phyloP scores from a whole-genome alignment of 2,113 vertebrate genomes.

The Pitta sordida region DNA sequence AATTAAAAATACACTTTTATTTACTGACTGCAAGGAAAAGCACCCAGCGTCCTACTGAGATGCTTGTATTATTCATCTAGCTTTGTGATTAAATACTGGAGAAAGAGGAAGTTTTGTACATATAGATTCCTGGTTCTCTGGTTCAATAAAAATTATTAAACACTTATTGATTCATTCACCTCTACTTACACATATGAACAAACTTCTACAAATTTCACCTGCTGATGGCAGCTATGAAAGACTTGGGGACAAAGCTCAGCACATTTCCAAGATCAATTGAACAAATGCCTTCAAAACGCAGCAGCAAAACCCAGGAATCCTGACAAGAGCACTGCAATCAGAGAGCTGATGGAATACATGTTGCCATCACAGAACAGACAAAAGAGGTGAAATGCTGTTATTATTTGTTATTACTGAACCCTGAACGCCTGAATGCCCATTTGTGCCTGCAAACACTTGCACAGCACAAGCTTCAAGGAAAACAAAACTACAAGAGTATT shows the following conservation, averaged over 20 bases:
- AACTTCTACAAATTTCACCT: conserved; percentile 1
- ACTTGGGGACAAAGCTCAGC: background rate
- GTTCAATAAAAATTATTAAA: background rate
- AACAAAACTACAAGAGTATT: background rate
- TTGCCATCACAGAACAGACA: background rate
- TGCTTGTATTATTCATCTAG: background rate
- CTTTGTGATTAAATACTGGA: background rate
- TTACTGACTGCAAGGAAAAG: background rate
- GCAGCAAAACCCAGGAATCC: background rate
- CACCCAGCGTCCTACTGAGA: background rate
- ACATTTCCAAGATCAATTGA: background rate
- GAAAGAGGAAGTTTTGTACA: background rate
- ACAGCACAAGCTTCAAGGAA: background rate
- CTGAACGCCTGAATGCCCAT: background rate
- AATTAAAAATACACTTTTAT: background rate
- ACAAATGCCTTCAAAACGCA: conserved; percentile 16
- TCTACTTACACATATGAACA: background rate
- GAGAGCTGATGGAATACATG: background rate
- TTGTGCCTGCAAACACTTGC: background rate
- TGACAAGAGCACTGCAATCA: background rate
- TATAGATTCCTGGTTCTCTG: background rate
- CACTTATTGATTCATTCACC: background rate
- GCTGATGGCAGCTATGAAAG: background rate
- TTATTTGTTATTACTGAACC: background rate
- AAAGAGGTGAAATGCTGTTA: background rate